These are phyloP conservation scores for Leptopilina myrica DNA, from an alignment of 2,888 invertebrate species.

Conservation along the genomic window DNA sequence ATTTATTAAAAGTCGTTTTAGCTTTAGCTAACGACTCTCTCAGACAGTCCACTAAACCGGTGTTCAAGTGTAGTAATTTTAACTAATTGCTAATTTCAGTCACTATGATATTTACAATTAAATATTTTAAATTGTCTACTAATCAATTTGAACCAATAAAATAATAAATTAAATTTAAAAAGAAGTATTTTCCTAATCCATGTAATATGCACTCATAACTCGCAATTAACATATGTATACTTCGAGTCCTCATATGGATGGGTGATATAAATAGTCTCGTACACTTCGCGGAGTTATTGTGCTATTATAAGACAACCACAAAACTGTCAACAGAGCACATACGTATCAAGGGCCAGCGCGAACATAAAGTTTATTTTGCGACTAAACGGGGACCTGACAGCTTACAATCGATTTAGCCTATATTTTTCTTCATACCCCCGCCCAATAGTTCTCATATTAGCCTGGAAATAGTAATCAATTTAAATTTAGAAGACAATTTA, in stretches of 20 bases:
- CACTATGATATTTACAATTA: neutral
- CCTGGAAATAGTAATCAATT: no score
- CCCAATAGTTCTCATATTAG: no score
- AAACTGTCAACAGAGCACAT: constrained; percentile 71
- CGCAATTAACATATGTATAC: constrained; percentile 41
- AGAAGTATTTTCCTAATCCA: constrained; percentile 27
- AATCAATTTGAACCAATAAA: no score
- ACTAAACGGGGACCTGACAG: constrained; percentile 50
- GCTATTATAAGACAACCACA: constrained; percentile 75
- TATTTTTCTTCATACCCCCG: no score
- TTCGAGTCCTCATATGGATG: constrained; percentile 39
- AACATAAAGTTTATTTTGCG: constrained; percentile 63
- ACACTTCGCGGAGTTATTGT: constrained; percentile 56
- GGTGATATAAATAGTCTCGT: constrained; percentile 57
- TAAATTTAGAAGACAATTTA: no score
- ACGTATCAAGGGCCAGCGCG: constrained; percentile 54
- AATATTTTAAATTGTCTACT: neutral
- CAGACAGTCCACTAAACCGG: no score
- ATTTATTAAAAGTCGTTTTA: no score
- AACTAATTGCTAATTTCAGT: no score
- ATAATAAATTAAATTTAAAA: neutral
- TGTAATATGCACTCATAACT: constrained; percentile 36
- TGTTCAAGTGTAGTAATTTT: no score
- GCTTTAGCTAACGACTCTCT: no score
- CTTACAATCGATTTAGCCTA: no score